A percentile compares a stretch with the other conserved stretches of the same genome.
These are phyloP conservation scores for Siniperca chuatsi DNA, from an alignment of 2,113 vertebrate species.

Conservation along the genomic window DNA sequence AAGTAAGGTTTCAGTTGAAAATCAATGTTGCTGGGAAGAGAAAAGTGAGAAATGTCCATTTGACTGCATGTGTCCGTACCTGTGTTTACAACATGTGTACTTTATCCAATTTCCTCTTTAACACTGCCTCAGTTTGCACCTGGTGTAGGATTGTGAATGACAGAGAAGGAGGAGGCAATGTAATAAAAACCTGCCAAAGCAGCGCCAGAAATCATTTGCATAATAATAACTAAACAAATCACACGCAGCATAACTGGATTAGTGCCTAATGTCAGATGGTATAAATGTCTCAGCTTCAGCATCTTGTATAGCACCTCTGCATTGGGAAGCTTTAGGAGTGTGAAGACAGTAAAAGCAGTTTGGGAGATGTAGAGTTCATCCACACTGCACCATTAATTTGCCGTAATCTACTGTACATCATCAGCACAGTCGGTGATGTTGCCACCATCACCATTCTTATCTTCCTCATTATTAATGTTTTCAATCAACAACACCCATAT, in stretches of 20 bases:
- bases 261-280: conserved; percentile 40
- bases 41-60: background rate
- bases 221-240: conserved; percentile 69
- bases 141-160: conserved; percentile 28
- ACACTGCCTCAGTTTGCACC: conserved; percentile 49
- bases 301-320: background rate
- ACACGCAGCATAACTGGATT: conserved; percentile 60
- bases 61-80: background rate
- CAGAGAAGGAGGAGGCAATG: conserved; percentile 36
- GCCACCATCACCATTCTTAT: background rate
- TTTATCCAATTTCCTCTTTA: conserved; percentile 49
- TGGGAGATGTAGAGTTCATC: background rate
- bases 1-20: background rate
- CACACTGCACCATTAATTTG: conserved; percentile 1
- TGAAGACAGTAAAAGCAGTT: background rate
- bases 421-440: background rate
- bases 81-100: conserved; percentile 9
- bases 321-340: background rate
- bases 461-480: background rate
- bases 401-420: conserved; percentile 7
- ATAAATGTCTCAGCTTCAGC: conserved; percentile 44
- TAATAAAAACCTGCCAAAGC: conserved; percentile 63
- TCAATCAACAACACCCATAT: conserved; percentile 2
- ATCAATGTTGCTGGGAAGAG: background rate
- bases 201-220: conserved; percentile 56